Base-by-base conservation (phyloP, 2,113 vertebrate genomes). In the Coturnix japonica region DNA sequence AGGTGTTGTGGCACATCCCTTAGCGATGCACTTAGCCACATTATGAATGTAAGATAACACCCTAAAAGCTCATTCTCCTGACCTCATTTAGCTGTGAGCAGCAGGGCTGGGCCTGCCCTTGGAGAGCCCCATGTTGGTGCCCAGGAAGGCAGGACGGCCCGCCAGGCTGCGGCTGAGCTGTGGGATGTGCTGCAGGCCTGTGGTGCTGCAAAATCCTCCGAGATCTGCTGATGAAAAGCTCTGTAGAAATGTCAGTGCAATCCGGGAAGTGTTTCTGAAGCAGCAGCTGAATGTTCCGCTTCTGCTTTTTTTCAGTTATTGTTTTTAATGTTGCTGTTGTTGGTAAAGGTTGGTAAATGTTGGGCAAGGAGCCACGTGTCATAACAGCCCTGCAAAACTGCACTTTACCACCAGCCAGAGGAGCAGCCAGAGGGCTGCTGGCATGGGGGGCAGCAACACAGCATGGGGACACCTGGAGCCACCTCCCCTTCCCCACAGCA, bases 231-330 rank as follows among this genome's bases (percentile, higher is more conserved):
- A 57, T 67, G 46, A 86, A 95, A 83, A 81, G 37, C 79, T 85
- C 35, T 89, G 9, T 30, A 59, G 61, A 91, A 87, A 94, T 59
- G 59, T 74, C 66, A 67, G 6, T 85, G 83, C 13, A 49, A 31
- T 44, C 54, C 65, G 92, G 70, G 74, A 95, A 91, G 85, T 20
- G 1, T 79, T 80, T 95, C 63, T 90, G 81, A 82, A 87, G 60
- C 33, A 73, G 57, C 53, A 81, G 70, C 13, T 56, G 33, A 87
- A 69, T 66, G 74, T 90, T 95, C 66, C 80, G 44, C 43, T 63
- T 72, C 47, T 12, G 2, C 19, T 49, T 70, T 77, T 66, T 59
- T 44, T 56, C 14, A 44, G 16, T 17, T 15, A 43, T 43, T 44
- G 6, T 23, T 57, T 7, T 13, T n/a, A 39, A 63, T 59, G 85